Base-by-base conservation (phyloP, 2,888 invertebrate genomes). In the Parasteatoda lunata region DNA sequence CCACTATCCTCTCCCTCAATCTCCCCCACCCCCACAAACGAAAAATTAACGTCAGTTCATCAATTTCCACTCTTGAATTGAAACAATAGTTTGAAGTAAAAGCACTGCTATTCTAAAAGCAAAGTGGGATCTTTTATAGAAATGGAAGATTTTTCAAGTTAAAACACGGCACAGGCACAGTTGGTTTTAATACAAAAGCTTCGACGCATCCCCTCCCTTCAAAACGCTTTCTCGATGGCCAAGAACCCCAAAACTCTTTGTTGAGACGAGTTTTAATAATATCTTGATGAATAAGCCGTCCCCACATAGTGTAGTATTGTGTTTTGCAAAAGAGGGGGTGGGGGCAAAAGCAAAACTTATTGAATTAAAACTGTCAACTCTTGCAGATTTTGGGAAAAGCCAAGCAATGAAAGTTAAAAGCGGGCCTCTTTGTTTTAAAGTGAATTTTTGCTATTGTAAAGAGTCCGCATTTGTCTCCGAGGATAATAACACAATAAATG, bases 41-140 rank as follows among this genome's bases (percentile, higher is more conserved):
- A 80, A 81, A 86, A 86, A 86, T 86, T 86, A 86, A 86, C 85
- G 85, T 86, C 85, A 80, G 85, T 86, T 86, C 85, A 86, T 86
- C 85, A 86, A 86, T 86, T 86, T 86, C 80, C 85, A 86, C 85
- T 86, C 85, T 79, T 86, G 85, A 86, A 86, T 86, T 86, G 85
- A 86, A 81, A 86, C 85, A 86, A 86, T 86, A 68, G 85, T 76
- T 72, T 78, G 79, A 85, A 85, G 79, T 79, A 85, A 85, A 76
- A 85, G 84, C 76, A 71, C 85, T 80, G 49, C 64, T 66, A n/a
- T 84, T 77, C 72, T 68, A 68, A 79, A 84, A 78, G 72, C 64
- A 64, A 59, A 59, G 59, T 13, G 59, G n/a, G 59, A 48, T 72
- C 84, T 79, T 84, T 80, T 77, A 80, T 80, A 80, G 85, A 77